Evolutionary conservation across 2,888 invertebrate genomes (phyloP).

Genomic region (Chalcosyrphus nemorum): DNA sequence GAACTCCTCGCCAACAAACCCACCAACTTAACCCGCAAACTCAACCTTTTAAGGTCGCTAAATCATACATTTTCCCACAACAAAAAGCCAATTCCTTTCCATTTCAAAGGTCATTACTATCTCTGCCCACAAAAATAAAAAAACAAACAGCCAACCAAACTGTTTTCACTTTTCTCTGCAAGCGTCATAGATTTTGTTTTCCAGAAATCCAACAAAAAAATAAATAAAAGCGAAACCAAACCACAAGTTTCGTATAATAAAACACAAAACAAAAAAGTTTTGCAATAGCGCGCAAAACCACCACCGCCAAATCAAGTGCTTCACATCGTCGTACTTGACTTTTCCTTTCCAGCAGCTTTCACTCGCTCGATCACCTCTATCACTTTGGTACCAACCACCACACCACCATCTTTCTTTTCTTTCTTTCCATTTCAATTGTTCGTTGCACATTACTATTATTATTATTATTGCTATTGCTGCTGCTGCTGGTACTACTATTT

Average conservation of each 20-base stretch:
- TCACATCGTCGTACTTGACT: conserved; percentile 66
- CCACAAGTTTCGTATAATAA: conserved; percentile 7
- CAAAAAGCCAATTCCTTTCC: conserved; percentile 19
- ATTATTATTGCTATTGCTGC: background rate
- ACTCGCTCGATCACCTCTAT: conserved; percentile 58
- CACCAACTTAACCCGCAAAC: too few relatives aligned
- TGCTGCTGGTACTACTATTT: too few relatives aligned
- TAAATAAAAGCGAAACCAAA: conserved; percentile 21
- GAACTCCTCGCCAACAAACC: too few relatives aligned
- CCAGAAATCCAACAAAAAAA: background rate
- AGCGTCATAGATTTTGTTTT: conserved; percentile 29
- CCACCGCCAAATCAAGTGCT: conserved; percentile 58
- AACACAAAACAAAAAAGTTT: conserved; percentile 40
- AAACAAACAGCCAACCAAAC: background rate
- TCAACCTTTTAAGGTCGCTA: too few relatives aligned
- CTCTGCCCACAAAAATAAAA: conserved; percentile 6
- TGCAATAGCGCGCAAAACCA: conserved; percentile 46
- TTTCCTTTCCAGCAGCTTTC: conserved; percentile 68
- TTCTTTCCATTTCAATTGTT: conserved; percentile 60
- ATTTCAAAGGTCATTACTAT: conserved; percentile 48
- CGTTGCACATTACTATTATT: conserved; percentile 44
- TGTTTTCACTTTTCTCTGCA: conserved; percentile 62
- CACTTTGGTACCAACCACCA: background rate
- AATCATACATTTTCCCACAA: background rate
- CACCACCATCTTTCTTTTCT: conserved; percentile 34